Evolutionary conservation across 2,888 invertebrate genomes (phyloP).

Genomic region (Drosophila siamana): DNA sequence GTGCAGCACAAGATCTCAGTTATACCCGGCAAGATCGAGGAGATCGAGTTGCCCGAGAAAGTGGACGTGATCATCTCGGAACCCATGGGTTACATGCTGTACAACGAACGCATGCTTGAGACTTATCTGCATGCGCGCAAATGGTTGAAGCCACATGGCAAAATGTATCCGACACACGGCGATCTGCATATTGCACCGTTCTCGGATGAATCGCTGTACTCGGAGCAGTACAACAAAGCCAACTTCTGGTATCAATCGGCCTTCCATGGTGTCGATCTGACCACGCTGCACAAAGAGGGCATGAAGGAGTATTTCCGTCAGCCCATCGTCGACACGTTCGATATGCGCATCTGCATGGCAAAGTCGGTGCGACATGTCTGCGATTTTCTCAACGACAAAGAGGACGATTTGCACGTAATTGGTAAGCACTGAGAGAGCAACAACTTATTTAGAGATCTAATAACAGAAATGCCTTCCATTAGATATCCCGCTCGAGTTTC

Average conservation of each 20-base stretch:
- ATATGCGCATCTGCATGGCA: slow-evolving; percentile 98
- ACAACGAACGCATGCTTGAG: slow-evolving; percentile 99
- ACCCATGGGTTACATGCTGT: slow-evolving; percentile 99
- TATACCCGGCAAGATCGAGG: slow-evolving; percentile 99
- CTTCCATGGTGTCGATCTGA: slow-evolving; percentile 98
- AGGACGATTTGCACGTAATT: slow-evolving; percentile 97
- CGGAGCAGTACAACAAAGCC: slow-evolving; percentile 99
- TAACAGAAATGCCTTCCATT: slow-evolving; percentile 47
- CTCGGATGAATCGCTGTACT: slow-evolving; percentile 98
- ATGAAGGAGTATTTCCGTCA: slow-evolving; percentile 99
- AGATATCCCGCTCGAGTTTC: slow-evolving; percentile 97
- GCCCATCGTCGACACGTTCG: slow-evolving; percentile 99
- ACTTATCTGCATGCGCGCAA: slow-evolving; percentile 99
- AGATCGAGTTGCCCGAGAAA: slow-evolving; percentile 96
- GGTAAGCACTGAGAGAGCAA: slow-evolving; percentile 75
- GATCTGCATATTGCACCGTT: slow-evolving; percentile 99
- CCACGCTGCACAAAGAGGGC: slow-evolving; percentile 95
- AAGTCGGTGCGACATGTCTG: slow-evolving; percentile 96
- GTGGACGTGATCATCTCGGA: slow-evolving; percentile 99
- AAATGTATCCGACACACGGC: slow-evolving; percentile 99
- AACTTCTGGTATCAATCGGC: slow-evolving; percentile 99
- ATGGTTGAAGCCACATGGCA: slow-evolving; percentile 96
- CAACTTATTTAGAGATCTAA: not conserved
- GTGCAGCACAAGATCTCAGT: slow-evolving; percentile 95
- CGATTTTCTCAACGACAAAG: slow-evolving; percentile 96